Base-by-base conservation (phyloP, 2,888 invertebrate genomes). In the Desoria tigrina region DNA sequence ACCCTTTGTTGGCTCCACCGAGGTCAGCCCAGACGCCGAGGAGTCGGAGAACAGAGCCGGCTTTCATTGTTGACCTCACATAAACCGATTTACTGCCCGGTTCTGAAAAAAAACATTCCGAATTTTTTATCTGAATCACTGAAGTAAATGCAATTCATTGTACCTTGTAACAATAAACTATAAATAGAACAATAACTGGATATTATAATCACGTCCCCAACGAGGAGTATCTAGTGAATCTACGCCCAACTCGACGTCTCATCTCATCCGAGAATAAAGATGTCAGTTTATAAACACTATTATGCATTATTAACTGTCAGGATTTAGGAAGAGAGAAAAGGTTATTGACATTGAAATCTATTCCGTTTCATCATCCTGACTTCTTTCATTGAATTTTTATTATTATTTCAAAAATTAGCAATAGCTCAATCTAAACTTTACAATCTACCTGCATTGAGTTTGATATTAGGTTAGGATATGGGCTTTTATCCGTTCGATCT, bases 11-110 rank as follows among this genome's bases (percentile, higher is more conserved):
- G 51, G 68, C 57, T 56, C 69, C 79, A 69, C 54, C 79, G 71
- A 88, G 86, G 80, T 90, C 89, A 68, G 89, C 89, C 79, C 89
- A 89, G 51, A 89, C 88, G 0, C 89, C 89, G 16, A 89, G 83
- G 53, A 89, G 81, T 50, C 88, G 85, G 75, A 89, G 85, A 42
- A 89, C 87, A 69, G 89, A 88, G 0, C 89, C 89, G 1, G 87
- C 86, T 59, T 86, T 82, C 49, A 87, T 86, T 62, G 86, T 87
- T n/a, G 87, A 86, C 76, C 88, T 86, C 75, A 88, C 84, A 78
- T 89, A 89, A 72, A 76, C 74, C 18, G 76, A 75, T 66, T 77
- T 77, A 50, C 77, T 77, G 26, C 76, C 77, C 32, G 74, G 66
- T 67, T 78, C 74, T 76, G 71, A 3, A 57, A 62, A 66, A 50